Evolutionary conservation across 2,888 invertebrate genomes (phyloP), one percentile per base, ranked within the genome.

Genomic region (Mimachlamys varia): DNA sequence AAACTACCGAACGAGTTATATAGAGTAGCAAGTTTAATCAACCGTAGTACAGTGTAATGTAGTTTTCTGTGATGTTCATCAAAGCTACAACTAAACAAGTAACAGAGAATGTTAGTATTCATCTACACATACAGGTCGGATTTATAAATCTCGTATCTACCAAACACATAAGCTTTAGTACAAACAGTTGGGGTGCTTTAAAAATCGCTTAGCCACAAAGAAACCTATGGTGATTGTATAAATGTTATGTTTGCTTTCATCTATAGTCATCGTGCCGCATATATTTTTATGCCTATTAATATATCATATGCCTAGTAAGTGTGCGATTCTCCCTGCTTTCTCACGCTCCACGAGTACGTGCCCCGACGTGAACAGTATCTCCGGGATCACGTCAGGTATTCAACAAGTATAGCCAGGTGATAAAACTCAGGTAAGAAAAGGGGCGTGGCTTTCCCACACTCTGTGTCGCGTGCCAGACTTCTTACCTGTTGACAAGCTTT

Each of bases 381-480:
- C 76, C 88, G 89, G 58, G 76, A 87, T 88, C 76, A 88, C 89
- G 88, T 55, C 88, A 89, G 88, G 49, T 89, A 89, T 89, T 88
- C 88, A 50, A 58, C 58, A 76, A 88, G 58, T 58, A 76, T 76
- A 49, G 50, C 88, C 88, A 89, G 89, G 89, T 89, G 88, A 89
- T 62, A 50, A 50, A 76, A 53, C 55, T 76, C 76, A 62, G 49
- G 87, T 55, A 50, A 49, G 50, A 50, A 91, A 88, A 89, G 88
- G 90, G 93, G 93, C 92, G 93, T 89, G 91, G 92, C 92, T 93
- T 93, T 93, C 93, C 92, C 93, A 93, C 93, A 92, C 89, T 92
- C 90, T 55, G 37, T 62, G 92, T 92, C 93, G 91, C 93, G 93
- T 92, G 93, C 92, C 92, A 62, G 33, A 58, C 27, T 76, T 76